phyloP scores from a whole-genome alignment of 92 coral and sea anemone genomes.

The Bergia puertoricense region DNA sequence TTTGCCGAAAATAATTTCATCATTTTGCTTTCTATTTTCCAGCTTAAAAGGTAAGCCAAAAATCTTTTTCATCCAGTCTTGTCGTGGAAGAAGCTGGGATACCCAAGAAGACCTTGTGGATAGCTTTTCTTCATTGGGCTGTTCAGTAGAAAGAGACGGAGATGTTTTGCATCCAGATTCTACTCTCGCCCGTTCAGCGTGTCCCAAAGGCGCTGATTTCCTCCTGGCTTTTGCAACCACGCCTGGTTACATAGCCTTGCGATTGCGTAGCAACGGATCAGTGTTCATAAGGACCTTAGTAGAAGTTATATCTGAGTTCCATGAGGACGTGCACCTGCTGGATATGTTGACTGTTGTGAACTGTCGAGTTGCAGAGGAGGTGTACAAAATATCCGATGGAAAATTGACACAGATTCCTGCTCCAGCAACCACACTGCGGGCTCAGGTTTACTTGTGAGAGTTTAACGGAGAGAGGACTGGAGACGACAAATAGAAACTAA shows the following conservation, averaged over 20 bases:
- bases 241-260: constrained; percentile 42
- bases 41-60: constrained; percentile 40
- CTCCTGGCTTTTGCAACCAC: constrained; percentile 44
- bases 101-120: background rate
- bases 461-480: background rate
- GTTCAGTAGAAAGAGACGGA: constrained; percentile 34
- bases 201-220: constrained; percentile 38
- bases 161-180: constrained; percentile 3
- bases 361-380: constrained; percentile 38
- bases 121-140: constrained; percentile 3
- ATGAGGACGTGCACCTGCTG: constrained; percentile 33
- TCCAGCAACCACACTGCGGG: constrained; percentile 41
- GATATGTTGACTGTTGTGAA: constrained; percentile 46
- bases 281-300: constrained; percentile 21
- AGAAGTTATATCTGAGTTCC: constrained; percentile 28
- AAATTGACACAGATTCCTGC: constrained; percentile 43
- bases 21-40: background rate
- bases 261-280: constrained; percentile 23
- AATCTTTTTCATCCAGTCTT: constrained; percentile 39
- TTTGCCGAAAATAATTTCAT: background rate
- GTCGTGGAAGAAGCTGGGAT: constrained; percentile 40
- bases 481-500: background rate
- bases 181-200: constrained; percentile 31
- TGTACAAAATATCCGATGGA: background rate
- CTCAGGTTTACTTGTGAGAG: constrained; percentile 31